Conservation (phyloP, 2,888 invertebrate species). For the Pandemis heparana region DNA sequence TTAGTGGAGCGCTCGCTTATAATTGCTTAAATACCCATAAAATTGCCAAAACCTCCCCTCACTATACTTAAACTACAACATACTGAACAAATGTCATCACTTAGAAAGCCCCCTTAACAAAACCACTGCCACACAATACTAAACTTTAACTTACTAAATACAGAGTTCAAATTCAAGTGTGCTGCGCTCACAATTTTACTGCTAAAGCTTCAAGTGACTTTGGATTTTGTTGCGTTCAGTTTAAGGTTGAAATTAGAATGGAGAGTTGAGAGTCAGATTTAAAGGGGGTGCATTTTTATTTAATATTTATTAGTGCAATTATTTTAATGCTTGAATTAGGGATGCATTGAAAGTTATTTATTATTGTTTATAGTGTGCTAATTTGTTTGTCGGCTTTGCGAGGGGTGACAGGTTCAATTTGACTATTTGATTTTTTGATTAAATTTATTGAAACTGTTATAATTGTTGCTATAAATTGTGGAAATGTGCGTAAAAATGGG, state of each 20-base stretch:
- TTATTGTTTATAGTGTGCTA: slow-evolving; percentile 52
- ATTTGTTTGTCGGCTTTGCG: slow-evolving; percentile 57
- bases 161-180: slow-evolving; percentile 9
- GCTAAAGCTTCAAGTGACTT: background rate
- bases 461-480: slow-evolving; percentile 2
- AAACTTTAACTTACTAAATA: fast-evolving
- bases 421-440: slow-evolving; percentile 38
- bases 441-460: slow-evolving; percentile 45
- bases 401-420: slow-evolving; percentile 40
- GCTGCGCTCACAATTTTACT: background rate
- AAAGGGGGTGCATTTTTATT: slow-evolving; percentile 49
- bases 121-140: background rate
- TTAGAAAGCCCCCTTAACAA: slow-evolving; percentile 27
- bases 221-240: background rate
- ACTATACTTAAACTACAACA: slow-evolving; percentile 31
- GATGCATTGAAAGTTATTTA: slow-evolving; percentile 48
- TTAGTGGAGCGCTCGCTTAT: slow-evolving; percentile 27
- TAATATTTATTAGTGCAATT: slow-evolving; percentile 53
- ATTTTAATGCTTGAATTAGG: slow-evolving; percentile 50
- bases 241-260: slow-evolving; percentile 23
- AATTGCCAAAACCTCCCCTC: slow-evolving; percentile 27
- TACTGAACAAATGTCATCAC: slow-evolving; percentile 41
- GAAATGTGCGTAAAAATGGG: too few species aligned
- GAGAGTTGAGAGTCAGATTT: slow-evolving; percentile 6
- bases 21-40: slow-evolving; percentile 42